These are phyloP conservation scores for Paramuricea clavata DNA, from an alignment of 92 coral and sea anemone species.

Conservation along the genomic window DNA sequence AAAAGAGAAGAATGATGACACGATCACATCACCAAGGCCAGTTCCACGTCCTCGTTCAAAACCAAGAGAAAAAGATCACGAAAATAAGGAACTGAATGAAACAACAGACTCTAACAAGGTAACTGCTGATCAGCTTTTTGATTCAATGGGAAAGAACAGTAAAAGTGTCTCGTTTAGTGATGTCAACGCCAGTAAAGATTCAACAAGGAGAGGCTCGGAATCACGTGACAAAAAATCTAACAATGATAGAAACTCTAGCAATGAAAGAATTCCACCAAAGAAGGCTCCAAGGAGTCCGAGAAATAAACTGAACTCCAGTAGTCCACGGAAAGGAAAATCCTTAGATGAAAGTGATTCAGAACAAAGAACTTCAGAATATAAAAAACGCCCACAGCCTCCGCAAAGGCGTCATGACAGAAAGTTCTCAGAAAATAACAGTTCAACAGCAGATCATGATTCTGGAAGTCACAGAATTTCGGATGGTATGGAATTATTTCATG, in stretches of 20 bases:
- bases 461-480: background rate
- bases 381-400: background rate
- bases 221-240: background rate
- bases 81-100: background rate
- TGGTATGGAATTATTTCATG: background rate
- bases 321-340: background rate
- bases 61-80: slow-evolving; percentile 2
- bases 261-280: slow-evolving; percentile 8
- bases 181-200: background rate
- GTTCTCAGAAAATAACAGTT: background rate
- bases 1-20: background rate
- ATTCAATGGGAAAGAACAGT: slow-evolving; percentile 23
- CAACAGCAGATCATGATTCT: background rate
- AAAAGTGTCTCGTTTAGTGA: slow-evolving; percentile 34
- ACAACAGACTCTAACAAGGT: background rate
- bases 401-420: background rate
- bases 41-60: slow-evolving; percentile 35
- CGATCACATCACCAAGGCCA: slow-evolving; percentile 20
- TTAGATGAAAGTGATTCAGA: background rate
- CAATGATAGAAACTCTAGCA: background rate
- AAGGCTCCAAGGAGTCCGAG: slow-evolving; percentile 11
- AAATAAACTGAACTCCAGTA: background rate
- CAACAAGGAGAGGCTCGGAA: background rate
- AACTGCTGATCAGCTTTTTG: slow-evolving; percentile 25
- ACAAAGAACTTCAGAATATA: background rate